A percentile compares a stretch with the other conserved stretches of the same genome.
Conservation (phyloP, 1,140 invertebrate genomes). For the Oscheius sp. region DNA sequence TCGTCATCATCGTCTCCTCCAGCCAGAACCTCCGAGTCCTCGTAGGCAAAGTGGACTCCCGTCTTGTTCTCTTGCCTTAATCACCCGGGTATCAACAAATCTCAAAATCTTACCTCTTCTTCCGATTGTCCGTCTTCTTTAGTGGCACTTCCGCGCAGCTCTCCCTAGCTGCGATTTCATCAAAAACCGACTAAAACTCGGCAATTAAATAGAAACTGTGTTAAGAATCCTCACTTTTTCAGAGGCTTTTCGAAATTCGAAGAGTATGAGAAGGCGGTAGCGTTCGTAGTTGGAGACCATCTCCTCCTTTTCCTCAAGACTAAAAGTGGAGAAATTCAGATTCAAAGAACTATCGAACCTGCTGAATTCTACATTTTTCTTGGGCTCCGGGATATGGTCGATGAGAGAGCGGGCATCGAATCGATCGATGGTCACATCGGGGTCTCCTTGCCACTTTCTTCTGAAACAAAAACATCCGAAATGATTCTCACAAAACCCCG, state of each 20-base stretch:
- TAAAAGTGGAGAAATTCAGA: conserved; percentile 14
- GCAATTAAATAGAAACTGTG: neutral
- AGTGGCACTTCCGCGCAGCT: neutral
- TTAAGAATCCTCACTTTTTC: conserved; percentile 5
- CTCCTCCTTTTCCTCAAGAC: conserved; percentile 42
- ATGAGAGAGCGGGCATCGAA: conserved; percentile 96
- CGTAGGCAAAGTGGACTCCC: neutral
- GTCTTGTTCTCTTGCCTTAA: neutral
- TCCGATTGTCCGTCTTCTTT: neutral
- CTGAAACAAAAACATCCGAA: conserved; percentile 64
- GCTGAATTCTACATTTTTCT: neutral
- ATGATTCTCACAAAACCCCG: conserved; percentile 6
- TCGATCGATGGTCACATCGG: conserved; percentile 88
- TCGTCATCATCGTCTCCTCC: neutral
- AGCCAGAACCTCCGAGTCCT: neutral
- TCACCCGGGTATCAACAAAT: neutral
- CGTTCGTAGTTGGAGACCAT: conserved; percentile 52
- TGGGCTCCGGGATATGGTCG: conserved; percentile 76
- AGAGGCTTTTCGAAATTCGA: conserved; percentile 11
- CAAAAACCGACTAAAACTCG: neutral
- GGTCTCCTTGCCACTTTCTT: conserved; percentile 96
- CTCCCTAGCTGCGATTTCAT: neutral
- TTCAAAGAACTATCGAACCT: neutral
- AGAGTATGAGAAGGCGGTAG: conserved; percentile 26
- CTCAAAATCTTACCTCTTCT: neutral